phyloP scores from a whole-genome alignment of 37 sponge, comb jelly and placozoan genomes.

The Tethya wilhelma region DNA sequence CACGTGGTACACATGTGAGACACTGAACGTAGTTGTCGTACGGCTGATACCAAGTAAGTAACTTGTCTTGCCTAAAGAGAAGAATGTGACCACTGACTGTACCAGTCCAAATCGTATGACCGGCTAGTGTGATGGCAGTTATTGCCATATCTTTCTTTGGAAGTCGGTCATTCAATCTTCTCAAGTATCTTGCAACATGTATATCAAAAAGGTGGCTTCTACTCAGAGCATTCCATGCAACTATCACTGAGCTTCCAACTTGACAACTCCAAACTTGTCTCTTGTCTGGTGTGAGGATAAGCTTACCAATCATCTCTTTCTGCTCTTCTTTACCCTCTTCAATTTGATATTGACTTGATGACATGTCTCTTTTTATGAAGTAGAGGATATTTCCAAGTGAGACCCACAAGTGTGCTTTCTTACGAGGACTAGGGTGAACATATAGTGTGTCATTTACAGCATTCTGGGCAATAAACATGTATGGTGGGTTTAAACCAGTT shows the following conservation, averaged over 20 bases:
- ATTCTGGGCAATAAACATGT: slow-evolving; percentile 49
- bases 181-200: slow-evolving; percentile 3
- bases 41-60: slow-evolving; percentile 47
- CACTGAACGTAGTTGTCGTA: slow-evolving; percentile 58
- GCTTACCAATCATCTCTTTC: slow-evolving; percentile 45
- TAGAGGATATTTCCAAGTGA: slow-evolving; percentile 56
- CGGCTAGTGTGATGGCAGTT: slow-evolving; percentile 55
- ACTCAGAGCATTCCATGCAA: slow-evolving; percentile 57
- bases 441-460: slow-evolving; percentile 51
- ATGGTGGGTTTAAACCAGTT: slow-evolving; percentile 8
- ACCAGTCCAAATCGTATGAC: slow-evolving; percentile 81
- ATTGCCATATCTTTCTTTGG: slow-evolving; percentile 30
- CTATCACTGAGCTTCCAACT: slow-evolving; percentile 37
- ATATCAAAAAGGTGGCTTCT: slow-evolving; percentile 35
- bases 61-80: slow-evolving; percentile 44
- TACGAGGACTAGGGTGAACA: too few species aligned
- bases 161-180: neutral
- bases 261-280: slow-evolving; percentile 76
- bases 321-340: neutral
- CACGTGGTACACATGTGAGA: slow-evolving; percentile 25
- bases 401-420: slow-evolving; percentile 47
- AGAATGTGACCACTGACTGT: slow-evolving; percentile 76
- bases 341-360: neutral
- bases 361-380: slow-evolving; percentile 49
- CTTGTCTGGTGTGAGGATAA: slow-evolving; percentile 17